A percentile compares a stretch with the other conserved stretches of the same genome.
phyloP scores from a whole-genome alignment of 2,888 invertebrate genomes.

The Phymatocera aterrima region DNA sequence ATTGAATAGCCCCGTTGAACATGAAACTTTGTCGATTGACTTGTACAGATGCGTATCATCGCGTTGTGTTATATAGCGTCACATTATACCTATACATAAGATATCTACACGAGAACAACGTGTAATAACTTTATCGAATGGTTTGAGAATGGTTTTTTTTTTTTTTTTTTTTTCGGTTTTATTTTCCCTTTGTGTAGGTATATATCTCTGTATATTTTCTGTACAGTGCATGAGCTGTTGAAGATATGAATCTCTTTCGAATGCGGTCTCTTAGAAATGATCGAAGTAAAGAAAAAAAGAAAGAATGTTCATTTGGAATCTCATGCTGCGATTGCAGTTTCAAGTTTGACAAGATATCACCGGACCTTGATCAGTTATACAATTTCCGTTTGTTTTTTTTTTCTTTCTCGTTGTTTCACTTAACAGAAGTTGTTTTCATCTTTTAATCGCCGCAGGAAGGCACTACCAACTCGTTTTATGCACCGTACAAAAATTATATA shows the following conservation, averaged over 20 bases:
- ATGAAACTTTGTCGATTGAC: not conserved
- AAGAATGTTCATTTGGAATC: not conserved
- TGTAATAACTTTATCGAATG: not conserved
- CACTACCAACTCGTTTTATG: too few species aligned
- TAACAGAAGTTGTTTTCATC: too few species aligned
- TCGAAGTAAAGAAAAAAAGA: not conserved
- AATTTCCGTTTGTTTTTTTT: too few species aligned
- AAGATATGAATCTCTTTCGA: not conserved
- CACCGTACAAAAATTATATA: too few species aligned
- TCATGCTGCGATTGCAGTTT: not conserved
- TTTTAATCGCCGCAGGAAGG: too few species aligned
- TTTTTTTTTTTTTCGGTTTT: not conserved
- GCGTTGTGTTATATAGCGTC: not conserved
- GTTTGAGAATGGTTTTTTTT: not conserved
- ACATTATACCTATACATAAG: not conserved
- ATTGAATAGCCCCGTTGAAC: not conserved
- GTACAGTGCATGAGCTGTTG: not conserved
- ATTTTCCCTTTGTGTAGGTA: not conserved
- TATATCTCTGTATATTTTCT: not conserved
- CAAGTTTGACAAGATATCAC: not conserved
- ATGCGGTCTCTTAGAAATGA: not conserved
- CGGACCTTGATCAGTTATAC: not conserved
- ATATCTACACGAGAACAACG: not conserved
- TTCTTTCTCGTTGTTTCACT: too few species aligned
- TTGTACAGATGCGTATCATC: constrained; percentile 3